Evolutionary conservation across 2,113 vertebrate species (phyloP).

Genomic region (Corythornis vintsioides): DNA sequence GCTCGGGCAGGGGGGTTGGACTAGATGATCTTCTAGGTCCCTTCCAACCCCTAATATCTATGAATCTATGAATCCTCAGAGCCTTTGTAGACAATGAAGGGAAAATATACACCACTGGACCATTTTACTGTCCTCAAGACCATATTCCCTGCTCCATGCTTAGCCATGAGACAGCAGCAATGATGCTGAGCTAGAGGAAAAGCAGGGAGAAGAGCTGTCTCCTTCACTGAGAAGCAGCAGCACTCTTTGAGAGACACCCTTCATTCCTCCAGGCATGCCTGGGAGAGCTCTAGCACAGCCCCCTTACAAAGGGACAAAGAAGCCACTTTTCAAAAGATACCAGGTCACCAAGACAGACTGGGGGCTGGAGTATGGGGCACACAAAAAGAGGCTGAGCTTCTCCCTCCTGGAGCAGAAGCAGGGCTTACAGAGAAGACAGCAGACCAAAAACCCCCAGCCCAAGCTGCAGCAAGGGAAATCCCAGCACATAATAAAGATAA

Average conservation of each 20-base stretch:
- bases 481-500: background rate
- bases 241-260: background rate
- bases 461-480: background rate
- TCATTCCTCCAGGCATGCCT: background rate
- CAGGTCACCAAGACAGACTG: background rate
- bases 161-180: background rate
- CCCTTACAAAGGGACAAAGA: background rate
- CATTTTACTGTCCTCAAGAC: background rate
- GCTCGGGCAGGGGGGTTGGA: too few relatives aligned
- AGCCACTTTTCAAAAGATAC: background rate
- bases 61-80: too few relatives aligned
- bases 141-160: background rate
- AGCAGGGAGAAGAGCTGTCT: background rate
- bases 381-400: background rate
- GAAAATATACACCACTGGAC: background rate
- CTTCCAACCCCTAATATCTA: too few relatives aligned
- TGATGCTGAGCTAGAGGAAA: background rate
- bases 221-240: background rate
- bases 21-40: too few relatives aligned
- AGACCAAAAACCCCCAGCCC: background rate
- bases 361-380: too few relatives aligned
- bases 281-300: background rate
- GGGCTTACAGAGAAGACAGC: background rate
- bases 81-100: background rate
- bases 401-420: background rate